These are phyloP conservation scores for Mythimna lalbum DNA, from an alignment of 2,888 invertebrate species.

Conservation along the genomic window DNA sequence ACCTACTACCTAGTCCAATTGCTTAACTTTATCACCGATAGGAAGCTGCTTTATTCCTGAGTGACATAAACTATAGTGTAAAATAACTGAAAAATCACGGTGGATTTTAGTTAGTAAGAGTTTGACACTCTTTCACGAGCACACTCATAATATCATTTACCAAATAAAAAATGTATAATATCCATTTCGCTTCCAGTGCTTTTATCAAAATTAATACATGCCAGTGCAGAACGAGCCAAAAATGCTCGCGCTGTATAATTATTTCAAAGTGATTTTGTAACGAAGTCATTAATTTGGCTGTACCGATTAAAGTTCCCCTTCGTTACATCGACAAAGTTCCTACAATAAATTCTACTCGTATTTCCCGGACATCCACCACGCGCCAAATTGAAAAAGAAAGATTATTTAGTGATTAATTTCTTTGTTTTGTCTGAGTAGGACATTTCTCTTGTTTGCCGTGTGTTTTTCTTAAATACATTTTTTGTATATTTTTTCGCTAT, in stretches of 20 bases:
- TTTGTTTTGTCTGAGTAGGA: background rate
- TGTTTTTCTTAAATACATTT: background rate
- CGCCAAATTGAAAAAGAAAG: slow-evolving; percentile 36
- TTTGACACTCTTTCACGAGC: too few species aligned
- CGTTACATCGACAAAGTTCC: slow-evolving; percentile 30
- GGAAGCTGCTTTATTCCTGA: too few species aligned
- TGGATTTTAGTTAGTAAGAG: too few species aligned
- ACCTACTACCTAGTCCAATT: too few species aligned
- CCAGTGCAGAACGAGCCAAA: background rate
- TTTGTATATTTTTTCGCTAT: background rate
- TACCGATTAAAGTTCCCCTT: slow-evolving; percentile 24
- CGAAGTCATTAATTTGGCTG: slow-evolving; percentile 38
- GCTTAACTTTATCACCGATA: too few species aligned
- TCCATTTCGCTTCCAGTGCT: background rate
- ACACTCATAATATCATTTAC: too few species aligned
- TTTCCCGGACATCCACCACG: slow-evolving; percentile 24
- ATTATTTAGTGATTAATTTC: slow-evolving; percentile 17
- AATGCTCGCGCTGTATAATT: background rate
- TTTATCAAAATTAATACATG: background rate
- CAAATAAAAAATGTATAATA: too few species aligned
- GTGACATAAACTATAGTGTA: too few species aligned
- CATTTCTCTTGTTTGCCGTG: background rate
- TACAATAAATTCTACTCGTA: slow-evolving; percentile 48
- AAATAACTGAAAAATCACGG: too few species aligned
- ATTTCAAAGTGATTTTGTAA: slow-evolving; percentile 25